These are phyloP conservation scores for Notechis scutatus DNA, from an alignment of 2,113 vertebrate species.

Conservation along the genomic window DNA sequence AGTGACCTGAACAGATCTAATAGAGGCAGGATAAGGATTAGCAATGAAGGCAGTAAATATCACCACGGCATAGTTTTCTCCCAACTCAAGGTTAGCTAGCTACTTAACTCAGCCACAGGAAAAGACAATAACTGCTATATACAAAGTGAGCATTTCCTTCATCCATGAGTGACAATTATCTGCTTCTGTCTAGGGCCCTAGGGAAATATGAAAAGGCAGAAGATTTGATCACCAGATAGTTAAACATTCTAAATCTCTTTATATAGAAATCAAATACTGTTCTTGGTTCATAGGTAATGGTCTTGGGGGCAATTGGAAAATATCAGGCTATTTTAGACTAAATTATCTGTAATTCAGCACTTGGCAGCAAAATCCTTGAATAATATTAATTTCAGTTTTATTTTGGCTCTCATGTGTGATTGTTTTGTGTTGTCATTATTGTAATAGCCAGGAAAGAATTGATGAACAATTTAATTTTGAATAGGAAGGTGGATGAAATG, in stretches of 20 bases:
- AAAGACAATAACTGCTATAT: not conserved
- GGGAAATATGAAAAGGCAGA: not conserved
- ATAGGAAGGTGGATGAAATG: not conserved
- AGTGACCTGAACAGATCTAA: not conserved
- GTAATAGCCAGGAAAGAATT: not conserved
- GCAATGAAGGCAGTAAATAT: not conserved
- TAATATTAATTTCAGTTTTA: not conserved
- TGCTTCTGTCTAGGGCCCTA: not conserved
- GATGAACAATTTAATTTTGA: not conserved
- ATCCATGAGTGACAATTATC: not conserved
- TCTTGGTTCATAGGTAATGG: not conserved
- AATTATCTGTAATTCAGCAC: not conserved
- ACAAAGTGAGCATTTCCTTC: not conserved
- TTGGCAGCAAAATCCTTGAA: not conserved
- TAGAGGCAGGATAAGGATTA: not conserved
- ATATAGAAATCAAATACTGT: not conserved
- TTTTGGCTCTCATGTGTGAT: not conserved
- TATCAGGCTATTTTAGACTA: not conserved
- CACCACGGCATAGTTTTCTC: not conserved
- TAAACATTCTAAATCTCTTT: not conserved
- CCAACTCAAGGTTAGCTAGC: not conserved
- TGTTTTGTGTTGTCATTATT: not conserved
- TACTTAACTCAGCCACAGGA: not conserved
- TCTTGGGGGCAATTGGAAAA: not conserved
- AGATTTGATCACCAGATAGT: not conserved